Conservation (phyloP, 2,888 invertebrate species). For the Eulithis testata region DNA sequence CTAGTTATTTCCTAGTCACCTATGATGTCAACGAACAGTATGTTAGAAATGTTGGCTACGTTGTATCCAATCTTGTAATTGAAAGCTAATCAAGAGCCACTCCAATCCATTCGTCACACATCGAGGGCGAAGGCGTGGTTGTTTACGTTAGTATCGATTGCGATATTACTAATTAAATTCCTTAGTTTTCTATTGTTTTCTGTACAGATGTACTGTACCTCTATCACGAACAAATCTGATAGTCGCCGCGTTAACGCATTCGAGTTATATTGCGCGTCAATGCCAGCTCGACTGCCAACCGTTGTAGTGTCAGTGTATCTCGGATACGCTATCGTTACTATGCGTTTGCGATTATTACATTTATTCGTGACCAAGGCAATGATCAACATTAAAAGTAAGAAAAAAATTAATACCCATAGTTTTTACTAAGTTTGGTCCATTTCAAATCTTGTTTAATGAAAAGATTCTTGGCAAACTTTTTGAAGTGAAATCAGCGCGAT, state of each 20-base stretch:
- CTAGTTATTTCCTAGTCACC: too few species aligned
- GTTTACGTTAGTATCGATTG: conserved; percentile 24
- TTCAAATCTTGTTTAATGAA: background rate
- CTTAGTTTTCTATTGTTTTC: conserved; percentile 18
- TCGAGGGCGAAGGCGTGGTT: conserved; percentile 18
- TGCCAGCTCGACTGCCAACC: too few species aligned
- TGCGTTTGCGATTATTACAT: too few species aligned
- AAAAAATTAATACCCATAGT: background rate
- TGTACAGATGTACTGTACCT: background rate
- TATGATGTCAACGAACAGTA: too few species aligned
- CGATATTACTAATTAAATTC: conserved; percentile 23
- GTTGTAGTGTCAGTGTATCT: too few species aligned
- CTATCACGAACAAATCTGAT: too few species aligned
- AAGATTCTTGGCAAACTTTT: background rate
- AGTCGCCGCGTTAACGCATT: too few species aligned
- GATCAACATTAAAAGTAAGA: background rate
- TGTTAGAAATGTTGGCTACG: too few species aligned
- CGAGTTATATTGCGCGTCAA: too few species aligned
- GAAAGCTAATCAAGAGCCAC: conserved; percentile 10
- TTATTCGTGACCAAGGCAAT: too few species aligned
- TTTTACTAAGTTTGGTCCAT: background rate
- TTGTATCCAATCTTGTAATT: conserved; percentile 16
- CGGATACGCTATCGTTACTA: too few species aligned
- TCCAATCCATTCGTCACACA: conserved; percentile 22
- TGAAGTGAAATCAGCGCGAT: background rate